A percentile compares a stretch with the other conserved stretches of the same genome.
These are phyloP conservation scores for Lochmaea crataegi DNA, from an alignment of 2,888 invertebrate genomes.

Conservation along the genomic window DNA sequence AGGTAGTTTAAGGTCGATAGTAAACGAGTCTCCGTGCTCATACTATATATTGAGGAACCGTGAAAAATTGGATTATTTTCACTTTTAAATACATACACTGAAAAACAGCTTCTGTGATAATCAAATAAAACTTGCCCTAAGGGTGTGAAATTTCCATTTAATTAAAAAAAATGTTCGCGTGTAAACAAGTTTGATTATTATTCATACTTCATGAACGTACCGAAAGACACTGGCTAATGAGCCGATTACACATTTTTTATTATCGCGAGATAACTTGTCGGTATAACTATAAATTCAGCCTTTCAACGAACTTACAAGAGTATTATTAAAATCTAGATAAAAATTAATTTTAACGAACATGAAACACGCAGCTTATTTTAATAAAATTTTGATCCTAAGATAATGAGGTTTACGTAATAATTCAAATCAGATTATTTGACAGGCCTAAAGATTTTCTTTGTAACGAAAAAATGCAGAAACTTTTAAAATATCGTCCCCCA, in stretches of 20 bases:
- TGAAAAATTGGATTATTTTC: too few relatives aligned
- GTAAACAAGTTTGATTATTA: constrained; percentile 9
- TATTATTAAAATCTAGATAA: constrained; percentile 44
- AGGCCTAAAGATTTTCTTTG: not conserved
- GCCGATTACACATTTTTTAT: constrained; percentile 34
- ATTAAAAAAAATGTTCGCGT: not conserved
- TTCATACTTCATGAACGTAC: not conserved
- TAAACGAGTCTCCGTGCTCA: too few relatives aligned
- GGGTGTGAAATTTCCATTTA: not conserved
- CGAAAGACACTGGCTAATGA: constrained; percentile 23
- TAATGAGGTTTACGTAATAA: constrained; percentile 23
- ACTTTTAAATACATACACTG: too few relatives aligned
- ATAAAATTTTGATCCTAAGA: constrained; percentile 29
- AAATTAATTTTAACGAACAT: constrained; percentile 37
- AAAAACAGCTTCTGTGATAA: too few relatives aligned
- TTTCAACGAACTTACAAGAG: constrained; percentile 30
- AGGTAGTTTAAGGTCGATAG: too few relatives aligned
- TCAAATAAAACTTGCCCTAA: too few relatives aligned
- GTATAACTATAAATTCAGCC: constrained; percentile 36
- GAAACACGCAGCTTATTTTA: constrained; percentile 33
- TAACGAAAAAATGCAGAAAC: too few relatives aligned
- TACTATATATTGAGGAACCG: too few relatives aligned
- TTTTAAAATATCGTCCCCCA: too few relatives aligned
- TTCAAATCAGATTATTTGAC: constrained; percentile 18
- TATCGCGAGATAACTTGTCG: constrained; percentile 30